Percentiles rank a stretch among this genome's conserved stretches.
Evolutionary conservation across 2,113 vertebrate species (phyloP).

Genomic region (Anolis carolinensis): DNA sequence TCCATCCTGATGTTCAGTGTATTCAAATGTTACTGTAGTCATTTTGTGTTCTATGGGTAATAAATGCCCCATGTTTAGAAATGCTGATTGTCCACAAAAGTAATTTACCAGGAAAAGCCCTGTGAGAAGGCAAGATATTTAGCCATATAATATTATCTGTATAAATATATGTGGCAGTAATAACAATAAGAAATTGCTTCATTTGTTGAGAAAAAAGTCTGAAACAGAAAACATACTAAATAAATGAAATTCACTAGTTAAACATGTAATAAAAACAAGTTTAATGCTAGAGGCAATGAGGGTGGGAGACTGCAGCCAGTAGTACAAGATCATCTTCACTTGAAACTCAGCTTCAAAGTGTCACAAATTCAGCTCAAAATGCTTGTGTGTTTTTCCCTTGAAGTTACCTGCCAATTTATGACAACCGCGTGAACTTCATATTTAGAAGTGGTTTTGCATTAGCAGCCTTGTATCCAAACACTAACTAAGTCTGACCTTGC

Average conservation of each 20-base stretch:
- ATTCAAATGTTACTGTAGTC: slow-evolving; percentile 1
- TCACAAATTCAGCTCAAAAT: neutral
- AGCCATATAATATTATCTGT: rapidly evolving
- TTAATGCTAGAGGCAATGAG: too few relatives aligned
- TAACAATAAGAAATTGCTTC: neutral
- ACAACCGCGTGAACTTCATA: too few relatives aligned
- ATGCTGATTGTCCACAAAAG: neutral
- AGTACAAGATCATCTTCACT: neutral
- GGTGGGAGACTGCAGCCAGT: neutral
- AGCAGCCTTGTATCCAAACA: too few relatives aligned
- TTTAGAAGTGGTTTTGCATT: too few relatives aligned
- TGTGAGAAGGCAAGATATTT: neutral
- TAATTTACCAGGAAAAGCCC: neutral
- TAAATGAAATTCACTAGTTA: neutral
- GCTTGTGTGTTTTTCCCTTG: too few relatives aligned
- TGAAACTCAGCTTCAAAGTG: neutral
- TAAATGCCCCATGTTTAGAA: neutral
- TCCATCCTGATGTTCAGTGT: neutral
- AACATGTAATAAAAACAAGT: neutral
- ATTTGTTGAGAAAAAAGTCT: neutral
- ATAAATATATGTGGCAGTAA: too few relatives aligned
- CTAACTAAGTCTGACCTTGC: too few relatives aligned
- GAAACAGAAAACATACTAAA: neutral
- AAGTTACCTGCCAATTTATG: too few relatives aligned
- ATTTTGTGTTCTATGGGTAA: neutral